Conservation (phyloP, 1,140 invertebrate genomes). For the Bilobella aurantiaca region DNA sequence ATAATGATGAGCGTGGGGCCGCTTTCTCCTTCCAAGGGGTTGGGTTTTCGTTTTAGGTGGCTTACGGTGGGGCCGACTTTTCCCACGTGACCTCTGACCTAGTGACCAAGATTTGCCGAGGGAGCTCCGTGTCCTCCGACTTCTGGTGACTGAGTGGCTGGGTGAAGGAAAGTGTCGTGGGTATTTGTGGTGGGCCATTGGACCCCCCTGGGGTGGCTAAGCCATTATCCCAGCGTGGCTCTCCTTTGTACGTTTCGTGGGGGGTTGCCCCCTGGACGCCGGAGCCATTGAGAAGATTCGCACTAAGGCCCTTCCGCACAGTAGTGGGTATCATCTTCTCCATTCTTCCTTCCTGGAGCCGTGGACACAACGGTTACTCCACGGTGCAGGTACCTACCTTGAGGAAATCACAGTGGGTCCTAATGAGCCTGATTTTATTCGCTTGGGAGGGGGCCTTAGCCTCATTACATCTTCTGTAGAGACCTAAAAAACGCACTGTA, state of each 20-base stretch:
- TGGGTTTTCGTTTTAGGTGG: no score
- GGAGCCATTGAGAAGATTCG: conserved; percentile 28
- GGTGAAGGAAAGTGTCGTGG: background rate
- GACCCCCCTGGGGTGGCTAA: conserved; percentile 35
- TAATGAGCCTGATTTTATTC: conserved; percentile 1
- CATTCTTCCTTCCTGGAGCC: background rate
- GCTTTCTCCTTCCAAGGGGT: no score
- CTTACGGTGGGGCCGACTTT: no score
- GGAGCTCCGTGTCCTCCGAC: background rate
- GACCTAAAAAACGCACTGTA: no score
- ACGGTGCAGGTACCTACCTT: background rate
- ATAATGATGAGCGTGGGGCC: no score
- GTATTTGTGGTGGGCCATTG: conserved; percentile 12
- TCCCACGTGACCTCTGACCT: no score
- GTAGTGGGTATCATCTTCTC: conserved; percentile 30
- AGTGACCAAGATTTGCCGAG: no score
- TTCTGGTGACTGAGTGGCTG: background rate
- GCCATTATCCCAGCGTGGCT: conserved; percentile 36
- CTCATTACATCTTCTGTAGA: background rate
- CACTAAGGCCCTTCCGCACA: conserved; percentile 35
- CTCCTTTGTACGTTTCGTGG: conserved; percentile 35
- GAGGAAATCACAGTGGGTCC: no score
- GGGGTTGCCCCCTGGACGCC: conserved; percentile 32
- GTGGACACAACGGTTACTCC: background rate
- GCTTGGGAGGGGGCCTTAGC: background rate